phyloP scores from a whole-genome alignment of 2,797 vertebrate genomes.

The Acrossocheilus wenchowensis region DNA sequence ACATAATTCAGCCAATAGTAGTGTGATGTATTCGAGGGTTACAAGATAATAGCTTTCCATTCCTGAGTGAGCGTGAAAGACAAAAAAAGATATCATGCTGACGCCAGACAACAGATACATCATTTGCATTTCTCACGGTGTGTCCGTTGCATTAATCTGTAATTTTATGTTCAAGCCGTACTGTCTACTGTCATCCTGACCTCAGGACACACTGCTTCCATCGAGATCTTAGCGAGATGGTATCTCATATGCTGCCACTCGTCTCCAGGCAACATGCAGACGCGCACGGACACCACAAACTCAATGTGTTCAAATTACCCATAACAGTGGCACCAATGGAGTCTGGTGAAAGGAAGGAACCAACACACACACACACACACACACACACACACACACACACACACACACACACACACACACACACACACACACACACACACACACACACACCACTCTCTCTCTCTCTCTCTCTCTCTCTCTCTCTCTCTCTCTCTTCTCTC shows the following conservation, averaged over 20 bases:
- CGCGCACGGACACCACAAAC: constrained; percentile 20
- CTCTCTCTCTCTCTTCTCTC: no score
- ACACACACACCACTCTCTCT: no score
- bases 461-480: no score
- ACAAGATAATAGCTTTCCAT: not conserved
- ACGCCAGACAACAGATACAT: not conserved
- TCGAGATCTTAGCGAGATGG: constrained; percentile 12
- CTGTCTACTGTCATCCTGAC: constrained; percentile 30
- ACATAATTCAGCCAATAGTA: no score
- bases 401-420: no score
- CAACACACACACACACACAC: constrained; percentile 22
- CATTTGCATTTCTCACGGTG: not conserved
- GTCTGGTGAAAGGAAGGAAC: constrained; percentile 28
- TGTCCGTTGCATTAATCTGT: not conserved
- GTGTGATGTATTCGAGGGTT: not conserved
- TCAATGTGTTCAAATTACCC: constrained; percentile 42
- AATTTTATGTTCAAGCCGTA: not conserved
- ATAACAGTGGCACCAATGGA: not conserved
- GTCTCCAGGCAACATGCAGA: constrained; percentile 41
- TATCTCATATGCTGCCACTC: constrained; percentile 15
- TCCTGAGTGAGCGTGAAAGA: not conserved
- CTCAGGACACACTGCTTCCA: constrained; percentile 11
- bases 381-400: not conserved
- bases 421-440: no score
- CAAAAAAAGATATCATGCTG: not conserved